A percentile compares a stretch with the other conserved stretches of the same genome.
These are phyloP conservation scores for Parnassius orleans DNA, from an alignment of 2,888 invertebrate species.

Conservation along the genomic window DNA sequence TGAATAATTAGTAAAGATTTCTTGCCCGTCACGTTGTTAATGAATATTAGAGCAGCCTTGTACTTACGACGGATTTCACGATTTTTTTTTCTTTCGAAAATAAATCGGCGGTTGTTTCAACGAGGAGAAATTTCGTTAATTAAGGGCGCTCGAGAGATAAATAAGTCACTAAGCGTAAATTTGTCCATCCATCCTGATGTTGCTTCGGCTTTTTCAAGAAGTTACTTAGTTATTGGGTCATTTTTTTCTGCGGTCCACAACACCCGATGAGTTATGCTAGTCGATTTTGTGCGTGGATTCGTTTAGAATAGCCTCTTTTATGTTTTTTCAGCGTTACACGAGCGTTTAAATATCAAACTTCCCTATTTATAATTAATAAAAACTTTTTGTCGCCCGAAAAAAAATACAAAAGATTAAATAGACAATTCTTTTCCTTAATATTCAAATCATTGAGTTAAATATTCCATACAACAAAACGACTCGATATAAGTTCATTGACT, in stretches of 20 bases:
- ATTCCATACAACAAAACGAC: too few species aligned
- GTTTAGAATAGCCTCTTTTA: slow-evolving; percentile 56
- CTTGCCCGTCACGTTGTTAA: slow-evolving; percentile 75
- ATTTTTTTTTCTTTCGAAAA: slow-evolving; percentile 37
- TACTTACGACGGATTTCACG: slow-evolving; percentile 35
- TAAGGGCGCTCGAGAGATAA: slow-evolving; percentile 62
- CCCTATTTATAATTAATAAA: background rate
- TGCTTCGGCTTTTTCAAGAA: slow-evolving; percentile 53
- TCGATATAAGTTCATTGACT: too few species aligned
- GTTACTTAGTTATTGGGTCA: slow-evolving; percentile 64
- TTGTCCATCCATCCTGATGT: slow-evolving; percentile 72
- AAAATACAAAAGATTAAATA: too few species aligned
- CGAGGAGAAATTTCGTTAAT: slow-evolving; percentile 65
- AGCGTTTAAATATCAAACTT: slow-evolving; percentile 37
- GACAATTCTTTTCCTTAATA: too few species aligned
- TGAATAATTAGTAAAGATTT: slow-evolving; percentile 78
- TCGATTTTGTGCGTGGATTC: slow-evolving; percentile 62
- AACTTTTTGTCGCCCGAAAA: too few species aligned
- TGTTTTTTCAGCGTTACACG: slow-evolving; percentile 50
- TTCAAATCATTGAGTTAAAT: too few species aligned
- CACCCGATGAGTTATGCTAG: slow-evolving; percentile 60
- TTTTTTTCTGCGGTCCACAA: slow-evolving; percentile 51
- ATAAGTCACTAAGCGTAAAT: slow-evolving; percentile 73
- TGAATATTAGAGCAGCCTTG: slow-evolving; percentile 66
- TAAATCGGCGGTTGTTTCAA: slow-evolving; percentile 59